These are phyloP conservation scores for Coptodon rendalli DNA, from an alignment of 2,113 vertebrate genomes.

Conservation along the genomic window DNA sequence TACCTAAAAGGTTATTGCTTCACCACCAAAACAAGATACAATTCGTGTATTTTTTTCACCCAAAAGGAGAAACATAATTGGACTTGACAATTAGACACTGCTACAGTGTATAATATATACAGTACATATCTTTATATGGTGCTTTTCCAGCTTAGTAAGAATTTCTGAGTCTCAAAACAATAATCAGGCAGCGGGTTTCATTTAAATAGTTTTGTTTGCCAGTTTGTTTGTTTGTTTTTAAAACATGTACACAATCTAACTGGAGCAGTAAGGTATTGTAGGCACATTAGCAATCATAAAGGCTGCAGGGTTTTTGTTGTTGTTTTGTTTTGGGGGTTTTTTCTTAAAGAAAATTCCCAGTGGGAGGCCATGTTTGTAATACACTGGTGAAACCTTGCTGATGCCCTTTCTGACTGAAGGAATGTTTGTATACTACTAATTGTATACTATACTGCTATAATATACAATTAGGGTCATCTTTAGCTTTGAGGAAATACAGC, in stretches of 20 bases:
- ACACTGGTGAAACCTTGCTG: neutral
- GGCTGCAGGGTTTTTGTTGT: neutral
- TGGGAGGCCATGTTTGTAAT: neutral
- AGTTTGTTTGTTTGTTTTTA: neutral
- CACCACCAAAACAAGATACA: neutral
- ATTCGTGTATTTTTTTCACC: neutral
- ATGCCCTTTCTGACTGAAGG: no score
- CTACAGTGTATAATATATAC: neutral
- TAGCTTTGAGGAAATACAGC: neutral
- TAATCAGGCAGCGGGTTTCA: neutral
- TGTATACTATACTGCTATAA: neutral
- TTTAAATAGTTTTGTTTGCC: neutral
- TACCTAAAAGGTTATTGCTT: neutral
- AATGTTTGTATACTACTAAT: neutral
- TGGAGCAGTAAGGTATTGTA: neutral
- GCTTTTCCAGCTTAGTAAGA: neutral
- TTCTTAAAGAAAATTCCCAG: neutral
- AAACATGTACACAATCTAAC: neutral
- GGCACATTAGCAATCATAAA: neutral
- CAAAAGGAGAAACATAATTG: neutral
- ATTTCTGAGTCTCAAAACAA: neutral
- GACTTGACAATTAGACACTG: neutral
- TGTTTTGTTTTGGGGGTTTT: neutral
- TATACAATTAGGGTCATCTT: neutral
- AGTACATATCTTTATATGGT: neutral